A percentile compares a stretch with the other conserved stretches of the same genome.
phyloP scores from a whole-genome alignment of 1,140 invertebrate species.

The Pantala flavescens region DNA sequence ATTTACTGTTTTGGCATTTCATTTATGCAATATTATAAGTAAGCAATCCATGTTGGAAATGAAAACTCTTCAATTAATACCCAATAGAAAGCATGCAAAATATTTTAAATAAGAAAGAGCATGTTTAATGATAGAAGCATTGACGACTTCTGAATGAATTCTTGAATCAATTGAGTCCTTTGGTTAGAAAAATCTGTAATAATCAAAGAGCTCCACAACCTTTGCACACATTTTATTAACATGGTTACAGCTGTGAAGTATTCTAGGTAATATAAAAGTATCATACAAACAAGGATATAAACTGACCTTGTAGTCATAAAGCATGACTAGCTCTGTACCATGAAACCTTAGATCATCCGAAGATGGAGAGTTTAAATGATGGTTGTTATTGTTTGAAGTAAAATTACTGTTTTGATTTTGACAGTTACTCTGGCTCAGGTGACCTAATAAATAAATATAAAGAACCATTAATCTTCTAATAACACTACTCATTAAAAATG shows the following conservation, averaged over 20 bases:
- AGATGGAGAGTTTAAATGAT: slow-evolving; percentile 27
- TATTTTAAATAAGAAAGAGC: too few relatives aligned
- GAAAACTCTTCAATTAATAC: slow-evolving; percentile 15
- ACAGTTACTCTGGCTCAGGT: slow-evolving; percentile 18
- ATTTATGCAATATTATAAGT: not conserved
- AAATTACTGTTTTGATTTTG: slow-evolving; percentile 23
- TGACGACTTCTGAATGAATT: too few relatives aligned
- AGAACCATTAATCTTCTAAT: not conserved
- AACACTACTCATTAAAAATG: too few relatives aligned
- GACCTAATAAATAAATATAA: not conserved
- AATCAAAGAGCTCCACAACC: too few relatives aligned
- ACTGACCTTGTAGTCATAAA: slow-evolving; percentile 82
- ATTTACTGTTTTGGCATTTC: too few relatives aligned
- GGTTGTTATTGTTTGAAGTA: slow-evolving; percentile 22
- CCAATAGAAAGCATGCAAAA: slow-evolving; percentile 4
- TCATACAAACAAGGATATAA: not conserved
- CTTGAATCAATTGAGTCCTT: too few relatives aligned
- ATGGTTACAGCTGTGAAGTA: too few relatives aligned
- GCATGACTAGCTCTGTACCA: slow-evolving; percentile 83
- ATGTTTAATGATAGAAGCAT: too few relatives aligned
- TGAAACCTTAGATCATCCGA: slow-evolving; percentile 56
- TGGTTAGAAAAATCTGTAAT: too few relatives aligned
- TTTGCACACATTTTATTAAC: too few relatives aligned
- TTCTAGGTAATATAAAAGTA: too few relatives aligned
- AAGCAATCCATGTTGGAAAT: too few relatives aligned